phyloP scores from a whole-genome alignment of 2,113 vertebrate species.

The Cyanistes caeruleus region DNA sequence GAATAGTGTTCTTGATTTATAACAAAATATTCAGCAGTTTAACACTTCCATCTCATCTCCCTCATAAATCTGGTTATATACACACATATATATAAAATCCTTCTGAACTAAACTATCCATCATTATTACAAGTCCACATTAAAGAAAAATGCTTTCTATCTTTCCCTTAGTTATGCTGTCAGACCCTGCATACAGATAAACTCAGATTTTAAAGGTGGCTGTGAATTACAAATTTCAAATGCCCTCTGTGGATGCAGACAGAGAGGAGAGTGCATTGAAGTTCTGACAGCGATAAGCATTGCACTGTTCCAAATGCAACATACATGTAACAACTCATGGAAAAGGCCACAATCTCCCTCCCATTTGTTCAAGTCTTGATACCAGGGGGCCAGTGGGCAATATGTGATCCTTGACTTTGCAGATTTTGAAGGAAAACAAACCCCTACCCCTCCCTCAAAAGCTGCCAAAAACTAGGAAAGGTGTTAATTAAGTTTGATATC shows the following conservation, averaged over 20 bases:
- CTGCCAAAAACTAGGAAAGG: neutral
- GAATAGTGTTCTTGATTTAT: constrained; percentile 10
- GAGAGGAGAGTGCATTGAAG: neutral
- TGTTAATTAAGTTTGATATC: neutral
- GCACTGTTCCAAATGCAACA: neutral
- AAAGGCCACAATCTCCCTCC: neutral
- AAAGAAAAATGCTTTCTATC: neutral
- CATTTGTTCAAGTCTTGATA: neutral
- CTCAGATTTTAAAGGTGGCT: constrained; percentile 16
- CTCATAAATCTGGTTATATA: neutral
- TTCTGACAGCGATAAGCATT: neutral
- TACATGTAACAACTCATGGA: neutral
- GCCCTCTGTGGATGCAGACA: neutral
- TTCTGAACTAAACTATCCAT: neutral
- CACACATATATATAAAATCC: neutral
- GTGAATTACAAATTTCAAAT: neutral
- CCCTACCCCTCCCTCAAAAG: neutral
- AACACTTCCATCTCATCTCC: constrained; percentile 2
- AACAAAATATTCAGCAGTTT: neutral
- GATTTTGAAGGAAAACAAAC: neutral
- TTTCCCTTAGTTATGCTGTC: neutral
- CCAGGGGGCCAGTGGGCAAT: neutral
- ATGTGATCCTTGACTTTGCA: neutral
- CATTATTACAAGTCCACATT: neutral
- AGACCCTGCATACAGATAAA: neutral